Percentiles rank a stretch among this genome's conserved stretches.
These are phyloP conservation scores for Nibea albiflora DNA, from an alignment of 2,113 vertebrate species.

Conservation along the genomic window DNA sequence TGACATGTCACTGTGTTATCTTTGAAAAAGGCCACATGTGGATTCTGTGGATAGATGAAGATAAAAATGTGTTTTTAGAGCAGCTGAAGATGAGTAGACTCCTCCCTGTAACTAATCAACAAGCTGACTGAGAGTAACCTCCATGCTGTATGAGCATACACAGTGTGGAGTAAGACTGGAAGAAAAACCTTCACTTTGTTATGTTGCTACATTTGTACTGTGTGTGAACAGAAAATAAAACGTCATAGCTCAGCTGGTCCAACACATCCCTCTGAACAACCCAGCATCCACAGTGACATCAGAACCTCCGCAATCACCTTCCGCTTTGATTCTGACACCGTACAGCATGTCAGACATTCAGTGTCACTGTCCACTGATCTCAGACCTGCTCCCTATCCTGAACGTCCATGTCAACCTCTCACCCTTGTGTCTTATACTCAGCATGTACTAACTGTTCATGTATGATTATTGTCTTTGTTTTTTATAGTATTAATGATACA, in stretches of 20 bases:
- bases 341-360: background rate
- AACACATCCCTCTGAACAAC: background rate
- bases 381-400: background rate
- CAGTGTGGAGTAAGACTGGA: background rate
- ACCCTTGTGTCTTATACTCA: constrained; percentile 50
- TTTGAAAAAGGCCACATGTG: background rate
- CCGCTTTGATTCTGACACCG: background rate
- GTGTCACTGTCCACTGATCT: background rate
- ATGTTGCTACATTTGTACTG: background rate
- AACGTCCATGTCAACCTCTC: background rate
- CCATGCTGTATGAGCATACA: background rate
- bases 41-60: background rate
- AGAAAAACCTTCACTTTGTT: background rate
- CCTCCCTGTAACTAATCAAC: background rate
- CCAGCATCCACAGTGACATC: background rate
- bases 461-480: constrained; percentile 57
- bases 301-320: background rate
- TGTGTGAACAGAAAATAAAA: background rate
- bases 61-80: background rate
- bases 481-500: constrained; percentile 62
- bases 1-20: background rate
- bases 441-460: constrained; percentile 70
- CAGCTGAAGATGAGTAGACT: background rate
- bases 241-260: background rate
- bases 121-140: background rate